Evolutionary conservation across 2,888 invertebrate genomes (phyloP).

Genomic region (Eledone cirrhosa): DNA sequence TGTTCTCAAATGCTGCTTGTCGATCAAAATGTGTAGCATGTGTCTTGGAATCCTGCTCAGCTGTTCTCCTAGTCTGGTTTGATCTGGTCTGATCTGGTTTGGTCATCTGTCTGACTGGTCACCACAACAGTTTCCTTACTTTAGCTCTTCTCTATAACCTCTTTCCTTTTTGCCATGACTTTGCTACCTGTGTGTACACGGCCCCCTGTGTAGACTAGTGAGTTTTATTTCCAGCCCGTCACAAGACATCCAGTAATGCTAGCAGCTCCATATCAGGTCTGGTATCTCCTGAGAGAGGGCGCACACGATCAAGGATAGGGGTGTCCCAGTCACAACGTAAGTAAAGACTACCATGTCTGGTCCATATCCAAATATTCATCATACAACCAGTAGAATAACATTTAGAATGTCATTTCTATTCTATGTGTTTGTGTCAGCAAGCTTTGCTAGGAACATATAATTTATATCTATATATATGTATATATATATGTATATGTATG

Average conservation of each 20-base stretch:
- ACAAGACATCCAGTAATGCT: constrained; percentile 36
- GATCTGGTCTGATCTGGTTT: no score
- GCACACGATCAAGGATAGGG: constrained; percentile 76
- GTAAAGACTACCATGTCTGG: constrained; percentile 59
- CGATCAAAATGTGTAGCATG: constrained; percentile 4
- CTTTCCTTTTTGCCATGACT: neutral
- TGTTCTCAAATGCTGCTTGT: neutral
- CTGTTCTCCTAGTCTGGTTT: no score
- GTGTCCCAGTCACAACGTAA: constrained; percentile 93
- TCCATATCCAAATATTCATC: neutral
- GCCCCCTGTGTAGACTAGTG: constrained; percentile 29
- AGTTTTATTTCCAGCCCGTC: constrained; percentile 31
- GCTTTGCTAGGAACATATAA: no score
- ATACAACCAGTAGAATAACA: no score
- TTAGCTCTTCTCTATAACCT: neutral
- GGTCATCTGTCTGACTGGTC: neutral
- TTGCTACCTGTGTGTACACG: constrained; percentile 10
- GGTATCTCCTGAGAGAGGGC: constrained; percentile 71
- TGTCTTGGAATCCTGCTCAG: no score
- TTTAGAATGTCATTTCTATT: no score
- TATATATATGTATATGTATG: no score
- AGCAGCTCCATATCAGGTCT: constrained; percentile 39
- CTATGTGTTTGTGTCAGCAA: no score
- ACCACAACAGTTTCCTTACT: neutral
- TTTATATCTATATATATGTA: no score